Conservation (phyloP, 2,113 vertebrate genomes). For the Astur gentilis region DNA sequence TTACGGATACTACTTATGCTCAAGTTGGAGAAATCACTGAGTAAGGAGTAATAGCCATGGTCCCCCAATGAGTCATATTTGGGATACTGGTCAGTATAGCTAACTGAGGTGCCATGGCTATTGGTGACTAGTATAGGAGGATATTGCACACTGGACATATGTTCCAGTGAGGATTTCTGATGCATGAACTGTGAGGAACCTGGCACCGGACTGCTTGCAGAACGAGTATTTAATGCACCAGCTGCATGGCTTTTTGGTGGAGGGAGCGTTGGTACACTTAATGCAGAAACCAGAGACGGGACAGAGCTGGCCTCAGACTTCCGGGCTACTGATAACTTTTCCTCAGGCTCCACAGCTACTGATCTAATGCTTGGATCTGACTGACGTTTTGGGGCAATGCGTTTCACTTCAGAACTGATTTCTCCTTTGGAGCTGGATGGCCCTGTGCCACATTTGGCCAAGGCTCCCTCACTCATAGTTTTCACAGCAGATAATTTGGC, state of each 20-base stretch:
- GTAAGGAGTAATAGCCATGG: constrained; percentile 95
- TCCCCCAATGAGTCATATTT: constrained; percentile 94
- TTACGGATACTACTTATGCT: constrained; percentile 90
- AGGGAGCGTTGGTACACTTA: constrained; percentile 95
- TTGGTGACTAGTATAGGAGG: constrained; percentile 97
- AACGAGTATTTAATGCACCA: constrained; percentile 94
- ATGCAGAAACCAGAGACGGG: constrained; percentile 93
- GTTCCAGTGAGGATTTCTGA: constrained; percentile 91
- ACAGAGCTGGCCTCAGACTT: constrained; percentile 95
- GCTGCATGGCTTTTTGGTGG: constrained; percentile 92
- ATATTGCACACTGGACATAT: constrained; percentile 93
- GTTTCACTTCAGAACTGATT: constrained; percentile 85
- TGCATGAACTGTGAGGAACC: constrained; percentile 90
- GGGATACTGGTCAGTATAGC: constrained; percentile 90
- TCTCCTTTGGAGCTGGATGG: constrained; percentile 81
- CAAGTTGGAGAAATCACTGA: constrained; percentile 94
- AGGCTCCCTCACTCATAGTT: constrained; percentile 95
- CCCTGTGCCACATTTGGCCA: constrained; percentile 86
- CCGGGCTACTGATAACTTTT: constrained; percentile 83
- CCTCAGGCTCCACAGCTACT: constrained; percentile 88
- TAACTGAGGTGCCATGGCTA: constrained; percentile 91
- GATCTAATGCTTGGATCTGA: constrained; percentile 97
- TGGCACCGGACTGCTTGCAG: constrained; percentile 96
- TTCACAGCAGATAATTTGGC: constrained; percentile 97
- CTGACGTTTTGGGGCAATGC: constrained; percentile 92